Conservation (phyloP, 2,113 vertebrate species). For the Irena cyanogastra region DNA sequence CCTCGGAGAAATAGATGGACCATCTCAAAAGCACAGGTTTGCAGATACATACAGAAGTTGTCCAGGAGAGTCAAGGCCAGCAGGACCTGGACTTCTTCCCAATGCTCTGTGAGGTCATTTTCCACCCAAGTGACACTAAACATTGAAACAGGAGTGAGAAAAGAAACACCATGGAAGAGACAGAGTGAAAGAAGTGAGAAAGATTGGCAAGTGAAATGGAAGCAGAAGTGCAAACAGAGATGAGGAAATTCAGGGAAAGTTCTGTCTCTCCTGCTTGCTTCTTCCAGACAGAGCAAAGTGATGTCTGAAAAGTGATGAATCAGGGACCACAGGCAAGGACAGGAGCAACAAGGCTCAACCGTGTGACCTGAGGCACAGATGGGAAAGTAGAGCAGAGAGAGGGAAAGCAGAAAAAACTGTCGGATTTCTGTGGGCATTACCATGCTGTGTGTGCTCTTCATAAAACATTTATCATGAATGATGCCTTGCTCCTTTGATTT, state of each 20-base stretch:
- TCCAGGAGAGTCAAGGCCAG: background rate
- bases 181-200: background rate
- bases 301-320: conserved; percentile 52
- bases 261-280: background rate
- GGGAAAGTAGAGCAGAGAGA: conserved; percentile 37
- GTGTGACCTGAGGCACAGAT: background rate
- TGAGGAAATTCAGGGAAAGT: background rate
- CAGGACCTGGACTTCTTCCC: background rate
- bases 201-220: background rate
- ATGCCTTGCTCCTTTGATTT: conserved; percentile 44
- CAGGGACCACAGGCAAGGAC: conserved; percentile 54
- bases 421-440: conserved; percentile 53
- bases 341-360: conserved; percentile 40
- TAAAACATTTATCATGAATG: conserved; percentile 45
- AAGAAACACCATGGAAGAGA: background rate
- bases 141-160: background rate
- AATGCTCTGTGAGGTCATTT: fast-evolving
- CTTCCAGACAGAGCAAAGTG: background rate
- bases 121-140: background rate
- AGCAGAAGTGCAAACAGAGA: background rate
- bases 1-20: fast-evolving
- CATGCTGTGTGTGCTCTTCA: conserved; percentile 33
- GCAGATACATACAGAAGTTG: background rate
- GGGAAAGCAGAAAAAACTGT: conserved; percentile 12
- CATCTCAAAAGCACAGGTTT: background rate